Conservation (phyloP, 2,888 invertebrate genomes). For the Drosophila diplacantha region DNA sequence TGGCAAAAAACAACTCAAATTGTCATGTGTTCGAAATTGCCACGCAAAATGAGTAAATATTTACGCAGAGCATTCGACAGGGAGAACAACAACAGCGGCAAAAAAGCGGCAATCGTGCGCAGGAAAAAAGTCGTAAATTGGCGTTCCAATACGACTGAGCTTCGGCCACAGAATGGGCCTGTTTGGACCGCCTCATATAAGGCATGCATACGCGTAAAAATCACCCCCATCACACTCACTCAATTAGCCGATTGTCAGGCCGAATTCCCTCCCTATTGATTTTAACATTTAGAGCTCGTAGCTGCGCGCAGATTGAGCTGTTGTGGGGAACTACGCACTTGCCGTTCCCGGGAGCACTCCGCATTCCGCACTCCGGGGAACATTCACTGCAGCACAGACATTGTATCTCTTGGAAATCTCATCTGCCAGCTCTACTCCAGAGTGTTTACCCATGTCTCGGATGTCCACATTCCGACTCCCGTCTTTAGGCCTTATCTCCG, state of each 20-base stretch:
- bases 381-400: constrained; percentile 7
- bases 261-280: constrained; percentile 21
- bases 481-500: constrained; percentile 11
- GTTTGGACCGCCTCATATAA: constrained; percentile 8
- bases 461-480: constrained; percentile 10
- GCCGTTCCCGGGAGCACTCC: background rate
- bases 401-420: constrained; percentile 19
- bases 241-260: constrained; percentile 20
- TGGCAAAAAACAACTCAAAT: constrained; percentile 35
- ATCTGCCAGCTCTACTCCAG: constrained; percentile 8
- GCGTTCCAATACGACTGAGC: constrained; percentile 33
- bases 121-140: constrained; percentile 44
- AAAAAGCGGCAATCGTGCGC: constrained; percentile 28
- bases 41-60: constrained; percentile 68
- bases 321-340: constrained; percentile 23
- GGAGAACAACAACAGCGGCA: constrained; percentile 42
- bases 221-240: constrained; percentile 9
- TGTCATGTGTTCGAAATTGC: constrained; percentile 72
- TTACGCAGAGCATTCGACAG: constrained; percentile 51
- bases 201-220: background rate
- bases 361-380: constrained; percentile 1
- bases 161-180: background rate
- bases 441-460: constrained; percentile 21
- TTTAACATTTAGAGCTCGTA: constrained; percentile 24
- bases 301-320: constrained; percentile 5